phyloP scores from a whole-genome alignment of 1,140 invertebrate genomes.

The Pseudomyrmex pallidus region DNA sequence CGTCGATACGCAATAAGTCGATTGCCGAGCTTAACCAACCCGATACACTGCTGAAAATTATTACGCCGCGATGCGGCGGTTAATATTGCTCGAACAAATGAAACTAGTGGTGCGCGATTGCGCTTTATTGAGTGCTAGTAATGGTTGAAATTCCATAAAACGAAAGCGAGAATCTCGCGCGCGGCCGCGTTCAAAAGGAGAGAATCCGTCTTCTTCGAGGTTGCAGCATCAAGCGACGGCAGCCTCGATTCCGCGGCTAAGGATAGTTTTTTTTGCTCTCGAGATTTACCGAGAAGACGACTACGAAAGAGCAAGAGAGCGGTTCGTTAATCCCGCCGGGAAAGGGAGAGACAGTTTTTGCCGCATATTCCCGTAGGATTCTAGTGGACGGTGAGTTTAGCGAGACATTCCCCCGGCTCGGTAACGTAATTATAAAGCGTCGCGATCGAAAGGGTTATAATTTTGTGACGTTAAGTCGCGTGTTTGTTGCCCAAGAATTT shows the following conservation, averaged over 20 bases:
- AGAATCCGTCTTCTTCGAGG: conserved; percentile 18
- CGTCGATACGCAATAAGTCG: not conserved
- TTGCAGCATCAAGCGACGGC: not conserved
- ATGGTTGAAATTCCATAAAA: conserved; percentile 44
- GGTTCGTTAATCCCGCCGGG: conserved; percentile 35
- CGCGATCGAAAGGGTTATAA: conserved; percentile 20
- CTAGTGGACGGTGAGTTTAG: not conserved
- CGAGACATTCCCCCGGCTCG: not conserved
- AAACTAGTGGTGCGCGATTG: conserved; percentile 6
- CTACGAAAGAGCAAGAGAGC: conserved; percentile 10
- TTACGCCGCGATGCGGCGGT: conserved; percentile 13
- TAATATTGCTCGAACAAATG: conserved; percentile 26
- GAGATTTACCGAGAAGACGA: conserved; percentile 50
- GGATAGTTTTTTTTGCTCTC: conserved; percentile 5
- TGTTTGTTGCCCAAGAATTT: conserved; percentile 34
- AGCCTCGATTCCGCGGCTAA: conserved; percentile 38
- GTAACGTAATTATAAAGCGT: conserved; percentile 38
- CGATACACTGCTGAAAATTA: conserved; percentile 11
- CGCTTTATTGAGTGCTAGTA: conserved; percentile 23
- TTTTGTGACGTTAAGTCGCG: conserved; percentile 25
- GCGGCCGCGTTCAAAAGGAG: too few relatives aligned
- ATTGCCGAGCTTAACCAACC: not conserved
- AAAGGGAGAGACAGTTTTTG: conserved; percentile 39
- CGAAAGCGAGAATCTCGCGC: conserved; percentile 32
- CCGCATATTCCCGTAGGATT: conserved; percentile 31